Base-by-base conservation (phyloP, 1,140 invertebrate species). In the Nilaparvata lugens region DNA sequence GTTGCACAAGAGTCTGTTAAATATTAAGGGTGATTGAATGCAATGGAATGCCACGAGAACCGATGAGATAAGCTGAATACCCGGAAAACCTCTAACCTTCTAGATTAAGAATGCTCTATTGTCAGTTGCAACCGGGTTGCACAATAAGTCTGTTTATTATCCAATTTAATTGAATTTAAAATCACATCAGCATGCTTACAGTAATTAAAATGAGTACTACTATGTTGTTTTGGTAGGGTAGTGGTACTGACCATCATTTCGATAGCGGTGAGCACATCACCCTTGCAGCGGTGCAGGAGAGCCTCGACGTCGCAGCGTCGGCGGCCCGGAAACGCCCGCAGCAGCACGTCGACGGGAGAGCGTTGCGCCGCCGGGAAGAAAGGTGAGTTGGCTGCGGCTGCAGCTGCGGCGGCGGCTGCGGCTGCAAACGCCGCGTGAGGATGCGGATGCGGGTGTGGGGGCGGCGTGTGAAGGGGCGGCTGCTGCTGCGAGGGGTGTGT, bases 211-310 rank as follows among this genome's bases (percentile, higher is more conserved):
- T n/a, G n/a, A n/a, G n/a, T n/a, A n/a, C n/a, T n/a, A n/a, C n/a
- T n/a, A n/a, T n/a, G n/a, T n/a, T n/a, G n/a, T n/a, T n/a, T n/a
- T n/a, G n/a, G n/a, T n/a, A n/a, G n/a, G n/a, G n/a, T n/a, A n/a
- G n/a, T 35, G 31, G 9, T 42, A 66, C 84, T 84, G 14, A 91
- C 78, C 79, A 93, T 82, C 52, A 89, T 83, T 70, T 96, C 92
- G 81, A 96, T 95, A 1, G 92, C 90, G 65, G 91, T 86, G 0
- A 95, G 83, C 0, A 94, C 87, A 70, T 95, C 91, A 0, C 92
- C 91, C 74, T 85, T 83, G 76, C 76, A 83, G 60, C 81, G 76
- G 56, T 83, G 79, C 2, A 95, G 77, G 51, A 91, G 81, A 5
- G 86, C 80, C 71, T 95, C 91, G 1, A 95, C 87, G 62, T 94